Evolutionary conservation across 2,113 vertebrate species (phyloP).

Genomic region (Prionailurus viverrinus): DNA sequence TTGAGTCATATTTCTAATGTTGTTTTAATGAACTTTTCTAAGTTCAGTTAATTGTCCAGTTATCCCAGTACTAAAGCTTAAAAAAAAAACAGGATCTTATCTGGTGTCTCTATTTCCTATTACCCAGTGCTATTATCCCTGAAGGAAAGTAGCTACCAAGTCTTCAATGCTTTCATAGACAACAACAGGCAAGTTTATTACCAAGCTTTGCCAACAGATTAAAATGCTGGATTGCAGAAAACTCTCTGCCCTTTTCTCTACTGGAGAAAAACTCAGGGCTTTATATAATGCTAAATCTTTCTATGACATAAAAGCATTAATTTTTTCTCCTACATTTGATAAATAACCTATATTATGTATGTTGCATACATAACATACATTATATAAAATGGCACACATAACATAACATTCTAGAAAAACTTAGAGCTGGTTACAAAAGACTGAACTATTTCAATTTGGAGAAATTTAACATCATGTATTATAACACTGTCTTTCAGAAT

Average conservation of each 20-base stretch:
- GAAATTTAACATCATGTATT: neutral
- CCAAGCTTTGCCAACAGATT: neutral
- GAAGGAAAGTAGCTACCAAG: neutral
- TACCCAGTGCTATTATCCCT: too few relatives aligned
- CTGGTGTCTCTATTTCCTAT: neutral
- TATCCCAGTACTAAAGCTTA: neutral
- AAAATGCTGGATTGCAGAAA: neutral
- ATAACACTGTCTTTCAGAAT: neutral
- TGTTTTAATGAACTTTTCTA: constrained; percentile 49
- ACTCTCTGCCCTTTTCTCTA: neutral
- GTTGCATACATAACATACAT: too few relatives aligned
- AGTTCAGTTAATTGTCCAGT: constrained; percentile 50
- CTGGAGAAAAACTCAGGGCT: neutral
- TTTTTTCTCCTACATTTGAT: neutral
- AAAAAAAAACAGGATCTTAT: neutral
- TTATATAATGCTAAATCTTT: constrained; percentile 17
- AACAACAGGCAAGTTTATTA: neutral
- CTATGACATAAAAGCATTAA: neutral
- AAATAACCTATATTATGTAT: neutral
- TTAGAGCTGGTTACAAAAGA: neutral
- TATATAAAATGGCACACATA: neutral
- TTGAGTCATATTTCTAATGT: constrained; percentile 17
- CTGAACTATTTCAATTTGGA: neutral
- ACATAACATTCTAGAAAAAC: neutral
- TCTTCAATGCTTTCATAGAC: neutral